Conservation (phyloP, 2,888 invertebrate genomes). For the Pheosia gnoma region DNA sequence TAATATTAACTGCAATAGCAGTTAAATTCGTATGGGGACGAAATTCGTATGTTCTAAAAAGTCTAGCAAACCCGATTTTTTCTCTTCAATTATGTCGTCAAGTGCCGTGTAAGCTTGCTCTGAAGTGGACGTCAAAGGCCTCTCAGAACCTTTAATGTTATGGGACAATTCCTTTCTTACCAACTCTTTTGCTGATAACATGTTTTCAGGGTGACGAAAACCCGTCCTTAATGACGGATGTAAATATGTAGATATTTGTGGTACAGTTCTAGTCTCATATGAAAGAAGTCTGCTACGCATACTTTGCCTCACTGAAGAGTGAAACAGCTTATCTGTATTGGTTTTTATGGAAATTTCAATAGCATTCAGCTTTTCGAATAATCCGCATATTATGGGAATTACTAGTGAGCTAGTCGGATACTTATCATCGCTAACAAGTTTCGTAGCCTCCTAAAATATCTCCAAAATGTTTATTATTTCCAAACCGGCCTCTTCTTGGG, state of each 20-base stretch:
- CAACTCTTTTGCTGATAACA: conserved; percentile 10
- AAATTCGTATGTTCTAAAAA: conserved; percentile 16
- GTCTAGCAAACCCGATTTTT: conserved; percentile 16
- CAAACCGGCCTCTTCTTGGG: conserved; percentile 11
- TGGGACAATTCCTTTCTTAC: conserved; percentile 9
- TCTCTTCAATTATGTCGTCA: conserved; percentile 10
- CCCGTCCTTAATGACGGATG: conserved; percentile 20
- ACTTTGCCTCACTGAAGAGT: conserved; percentile 13
- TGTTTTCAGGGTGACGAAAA: conserved; percentile 19
- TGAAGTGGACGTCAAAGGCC: not conserved
- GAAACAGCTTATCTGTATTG: no score
- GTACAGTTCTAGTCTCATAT: conserved; percentile 20
- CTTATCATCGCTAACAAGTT: conserved; percentile 23
- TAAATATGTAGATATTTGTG: conserved; percentile 20
- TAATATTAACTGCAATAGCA: conserved; percentile 13
- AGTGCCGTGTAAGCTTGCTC: no score
- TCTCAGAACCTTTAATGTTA: not conserved
- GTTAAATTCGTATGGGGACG: conserved; percentile 17
- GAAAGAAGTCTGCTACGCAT: conserved; percentile 15
- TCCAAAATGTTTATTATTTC: conserved; percentile 17
- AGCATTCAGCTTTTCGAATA: conserved; percentile 21
- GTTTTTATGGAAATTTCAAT: no score
- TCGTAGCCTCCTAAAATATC: conserved; percentile 28
- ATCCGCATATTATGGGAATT: conserved; percentile 21
- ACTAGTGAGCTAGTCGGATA: conserved; percentile 25